A percentile compares a stretch with the other conserved stretches of the same genome.
These are phyloP conservation scores for Diacarnus erythraeanus DNA, from an alignment of 37 sponge, comb jelly and placozoan species.

Conservation along the genomic window DNA sequence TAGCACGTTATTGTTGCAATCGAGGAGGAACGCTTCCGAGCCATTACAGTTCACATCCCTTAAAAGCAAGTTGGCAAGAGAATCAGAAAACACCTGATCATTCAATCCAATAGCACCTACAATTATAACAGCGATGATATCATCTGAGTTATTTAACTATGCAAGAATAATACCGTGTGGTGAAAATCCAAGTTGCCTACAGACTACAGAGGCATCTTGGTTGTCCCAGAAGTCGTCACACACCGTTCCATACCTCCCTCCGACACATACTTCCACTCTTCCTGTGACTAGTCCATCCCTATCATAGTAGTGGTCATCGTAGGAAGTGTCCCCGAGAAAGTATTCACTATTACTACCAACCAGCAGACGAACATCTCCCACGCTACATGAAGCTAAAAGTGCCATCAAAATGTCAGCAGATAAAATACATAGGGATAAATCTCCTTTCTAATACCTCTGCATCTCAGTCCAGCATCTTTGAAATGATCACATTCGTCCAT, in stretches of 20 bases:
- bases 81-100: conserved; percentile 1
- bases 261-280: conserved; percentile 40
- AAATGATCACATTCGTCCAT: conserved; percentile 1
- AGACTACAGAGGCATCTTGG: conserved; percentile 39
- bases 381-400: conserved; percentile 18
- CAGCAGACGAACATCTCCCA: conserved; percentile 12
- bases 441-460: conserved; percentile 2
- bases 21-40: conserved; percentile 4
- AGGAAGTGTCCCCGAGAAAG: background rate
- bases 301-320: no score
- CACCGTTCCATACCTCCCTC: conserved; percentile 33
- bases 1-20: background rate
- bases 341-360: background rate
- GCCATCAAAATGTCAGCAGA: background rate
- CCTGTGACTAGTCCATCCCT: conserved; percentile 13
- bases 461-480: conserved; percentile 32
- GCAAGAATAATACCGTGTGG: conserved; percentile 18
- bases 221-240: conserved; percentile 39
- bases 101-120: conserved; percentile 13
- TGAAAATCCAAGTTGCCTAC: conserved; percentile 34
- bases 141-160: background rate
- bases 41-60: conserved; percentile 33
- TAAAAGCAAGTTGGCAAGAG: background rate
- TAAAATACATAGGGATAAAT: background rate
- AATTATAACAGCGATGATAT: background rate